These are phyloP conservation scores for Rhamnusium bicolor DNA, from an alignment of 2,888 invertebrate species.

Conservation along the genomic window DNA sequence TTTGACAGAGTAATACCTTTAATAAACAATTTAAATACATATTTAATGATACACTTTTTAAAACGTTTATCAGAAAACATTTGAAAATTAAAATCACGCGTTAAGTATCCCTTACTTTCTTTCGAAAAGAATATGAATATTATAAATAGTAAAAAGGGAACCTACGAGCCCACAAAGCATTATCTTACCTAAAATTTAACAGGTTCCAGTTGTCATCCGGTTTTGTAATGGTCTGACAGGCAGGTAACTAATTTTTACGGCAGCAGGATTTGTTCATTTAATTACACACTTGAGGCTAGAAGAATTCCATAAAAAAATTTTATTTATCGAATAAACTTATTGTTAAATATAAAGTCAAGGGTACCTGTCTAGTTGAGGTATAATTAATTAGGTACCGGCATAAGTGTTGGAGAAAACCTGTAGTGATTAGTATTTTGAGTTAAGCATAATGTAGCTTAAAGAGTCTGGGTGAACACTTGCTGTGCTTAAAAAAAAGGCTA, in stretches of 20 bases:
- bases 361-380: background rate
- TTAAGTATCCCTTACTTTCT: too few relatives aligned
- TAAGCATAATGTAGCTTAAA: too few relatives aligned
- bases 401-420: too few relatives aligned
- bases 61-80: too few relatives aligned
- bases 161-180: background rate
- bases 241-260: slow-evolving; percentile 15
- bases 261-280: slow-evolving; percentile 13
- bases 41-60: too few relatives aligned
- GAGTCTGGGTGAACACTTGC: too few relatives aligned
- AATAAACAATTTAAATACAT: too few relatives aligned
- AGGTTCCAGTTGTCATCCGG: background rate
- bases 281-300: slow-evolving; percentile 17
- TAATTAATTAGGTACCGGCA: background rate
- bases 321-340: background rate
- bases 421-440: too few relatives aligned
- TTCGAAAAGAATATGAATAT: background rate
- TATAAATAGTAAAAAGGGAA: background rate
- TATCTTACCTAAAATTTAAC: background rate
- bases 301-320: background rate
- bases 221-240: slow-evolving; percentile 5
- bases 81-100: too few relatives aligned
- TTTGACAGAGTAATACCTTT: too few relatives aligned
- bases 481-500: too few relatives aligned
- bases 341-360: background rate